These are phyloP conservation scores for Heterohyrax brucei DNA, from an alignment of 2,797 vertebrate genomes.

Conservation along the genomic window DNA sequence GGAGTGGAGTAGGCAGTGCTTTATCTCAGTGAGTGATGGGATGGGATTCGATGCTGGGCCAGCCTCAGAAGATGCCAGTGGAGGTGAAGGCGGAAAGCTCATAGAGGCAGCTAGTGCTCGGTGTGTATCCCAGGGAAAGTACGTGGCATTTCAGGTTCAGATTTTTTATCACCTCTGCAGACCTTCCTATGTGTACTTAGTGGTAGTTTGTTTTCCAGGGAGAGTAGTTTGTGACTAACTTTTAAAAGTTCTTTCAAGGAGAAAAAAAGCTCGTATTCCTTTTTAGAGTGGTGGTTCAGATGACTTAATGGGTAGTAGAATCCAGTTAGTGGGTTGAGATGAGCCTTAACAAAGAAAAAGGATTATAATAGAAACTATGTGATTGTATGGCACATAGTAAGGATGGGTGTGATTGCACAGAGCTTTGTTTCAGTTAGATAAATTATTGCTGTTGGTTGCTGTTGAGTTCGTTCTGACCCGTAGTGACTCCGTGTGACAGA, in stretches of 20 bases:
- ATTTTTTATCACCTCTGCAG: not conserved
- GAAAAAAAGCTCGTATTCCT: not conserved
- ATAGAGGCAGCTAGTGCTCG: not conserved
- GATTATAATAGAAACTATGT: not conserved
- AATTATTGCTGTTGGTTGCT: not conserved
- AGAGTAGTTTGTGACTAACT: not conserved
- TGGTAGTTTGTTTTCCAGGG: not conserved
- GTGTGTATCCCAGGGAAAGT: not conserved
- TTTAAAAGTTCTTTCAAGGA: conserved; percentile 10
- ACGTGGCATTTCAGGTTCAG: not conserved
- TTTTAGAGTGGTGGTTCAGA: not conserved
- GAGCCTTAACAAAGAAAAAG: not conserved
- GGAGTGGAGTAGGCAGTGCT: not conserved
- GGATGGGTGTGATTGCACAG: not conserved
- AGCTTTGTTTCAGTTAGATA: not conserved
- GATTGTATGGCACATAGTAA: not conserved
- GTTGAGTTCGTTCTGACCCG: not conserved
- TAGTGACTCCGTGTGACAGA: not conserved
- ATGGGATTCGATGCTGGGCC: not conserved
- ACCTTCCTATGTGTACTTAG: not conserved
- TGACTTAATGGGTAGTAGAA: not conserved
- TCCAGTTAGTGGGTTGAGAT: conserved; percentile 8
- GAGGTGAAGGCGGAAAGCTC: no score
- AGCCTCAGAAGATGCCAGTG: not conserved
- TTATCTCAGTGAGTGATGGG: not conserved